Evolutionary conservation across 2,797 vertebrate species (phyloP).

Genomic region (Crenichthys baileyi): DNA sequence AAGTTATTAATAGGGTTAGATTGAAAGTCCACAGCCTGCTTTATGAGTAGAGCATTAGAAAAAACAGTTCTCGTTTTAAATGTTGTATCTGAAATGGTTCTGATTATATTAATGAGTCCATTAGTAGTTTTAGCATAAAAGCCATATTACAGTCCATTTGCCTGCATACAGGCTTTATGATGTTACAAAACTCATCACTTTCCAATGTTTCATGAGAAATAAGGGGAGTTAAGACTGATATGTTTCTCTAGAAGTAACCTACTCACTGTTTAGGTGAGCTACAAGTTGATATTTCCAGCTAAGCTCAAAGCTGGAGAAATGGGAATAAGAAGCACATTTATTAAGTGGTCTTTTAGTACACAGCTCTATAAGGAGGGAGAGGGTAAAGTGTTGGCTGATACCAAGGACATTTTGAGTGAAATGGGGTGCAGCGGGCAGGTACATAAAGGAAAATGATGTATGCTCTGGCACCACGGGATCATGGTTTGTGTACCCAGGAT

Average conservation of each 20-base stretch:
- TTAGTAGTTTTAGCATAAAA: conserved; percentile 34
- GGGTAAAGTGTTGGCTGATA: conserved; percentile 34
- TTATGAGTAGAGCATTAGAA: conserved; percentile 9
- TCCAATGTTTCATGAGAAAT: conserved; percentile 7
- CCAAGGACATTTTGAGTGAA: conserved; percentile 66
- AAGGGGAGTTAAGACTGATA: conserved; percentile 5
- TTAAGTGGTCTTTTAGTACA: conserved; percentile 26
- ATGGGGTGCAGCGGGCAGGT: conserved; percentile 65
- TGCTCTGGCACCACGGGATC: conserved; percentile 57
- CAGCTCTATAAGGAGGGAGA: conserved; percentile 7
- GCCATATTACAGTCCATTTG: conserved; percentile 15
- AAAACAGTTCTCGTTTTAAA: conserved; percentile 13
- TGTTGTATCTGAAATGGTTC: conserved; percentile 18
- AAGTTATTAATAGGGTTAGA: conserved; percentile 31
- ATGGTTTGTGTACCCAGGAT: conserved; percentile 67
- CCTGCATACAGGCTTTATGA: conserved; percentile 1
- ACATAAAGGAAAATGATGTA: conserved; percentile 77
- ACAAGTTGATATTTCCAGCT: conserved; percentile 5
- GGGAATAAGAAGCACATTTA: conserved; percentile 40
- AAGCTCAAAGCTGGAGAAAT: conserved; percentile 31
- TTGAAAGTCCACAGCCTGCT: conserved; percentile 5
- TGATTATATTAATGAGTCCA: conserved; percentile 33
- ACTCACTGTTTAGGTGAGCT: conserved; percentile 13
- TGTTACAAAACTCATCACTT: conserved; percentile 4
- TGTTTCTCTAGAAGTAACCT: neutral